These are phyloP conservation scores for Tenthredo amoena DNA, from an alignment of 2,888 invertebrate genomes.

Conservation along the genomic window DNA sequence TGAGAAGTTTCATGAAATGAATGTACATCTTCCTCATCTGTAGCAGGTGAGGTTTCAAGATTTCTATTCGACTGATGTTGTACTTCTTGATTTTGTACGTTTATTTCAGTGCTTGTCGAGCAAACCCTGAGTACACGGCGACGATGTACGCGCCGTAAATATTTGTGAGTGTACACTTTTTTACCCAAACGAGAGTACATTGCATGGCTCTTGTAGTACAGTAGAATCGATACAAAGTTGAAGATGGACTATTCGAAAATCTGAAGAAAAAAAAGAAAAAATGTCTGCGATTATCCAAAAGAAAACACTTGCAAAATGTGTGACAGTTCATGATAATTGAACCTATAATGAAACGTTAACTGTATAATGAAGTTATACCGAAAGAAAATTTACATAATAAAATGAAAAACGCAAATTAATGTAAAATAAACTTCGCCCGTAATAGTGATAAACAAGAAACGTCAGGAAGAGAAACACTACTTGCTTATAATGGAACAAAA, in stretches of 20 bases:
- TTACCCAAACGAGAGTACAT: not conserved
- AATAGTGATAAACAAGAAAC: not conserved
- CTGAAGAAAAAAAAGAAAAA: not conserved
- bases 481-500: not conserved
- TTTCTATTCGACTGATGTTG: not conserved
- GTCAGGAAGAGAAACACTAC: not conserved
- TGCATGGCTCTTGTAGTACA: not conserved
- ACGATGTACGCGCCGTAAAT: not conserved
- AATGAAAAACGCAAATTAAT: not conserved
- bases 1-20: not conserved
- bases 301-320: not conserved
- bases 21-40: not conserved
- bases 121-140: not conserved
- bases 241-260: not conserved
- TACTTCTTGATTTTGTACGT: not conserved
- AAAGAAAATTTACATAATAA: not conserved
- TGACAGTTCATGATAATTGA: not conserved
- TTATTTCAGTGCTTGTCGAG: not conserved
- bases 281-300: not conserved
- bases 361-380: not conserved
- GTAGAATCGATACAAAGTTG: not conserved
- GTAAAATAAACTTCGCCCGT: not conserved
- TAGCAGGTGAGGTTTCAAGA: not conserved
- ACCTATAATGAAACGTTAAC: not conserved
- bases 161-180: not conserved